A percentile compares a stretch with the other conserved stretches of the same genome.
These are phyloP conservation scores for Caloenas nicobarica DNA, from an alignment of 2,113 vertebrate genomes.

Conservation along the genomic window DNA sequence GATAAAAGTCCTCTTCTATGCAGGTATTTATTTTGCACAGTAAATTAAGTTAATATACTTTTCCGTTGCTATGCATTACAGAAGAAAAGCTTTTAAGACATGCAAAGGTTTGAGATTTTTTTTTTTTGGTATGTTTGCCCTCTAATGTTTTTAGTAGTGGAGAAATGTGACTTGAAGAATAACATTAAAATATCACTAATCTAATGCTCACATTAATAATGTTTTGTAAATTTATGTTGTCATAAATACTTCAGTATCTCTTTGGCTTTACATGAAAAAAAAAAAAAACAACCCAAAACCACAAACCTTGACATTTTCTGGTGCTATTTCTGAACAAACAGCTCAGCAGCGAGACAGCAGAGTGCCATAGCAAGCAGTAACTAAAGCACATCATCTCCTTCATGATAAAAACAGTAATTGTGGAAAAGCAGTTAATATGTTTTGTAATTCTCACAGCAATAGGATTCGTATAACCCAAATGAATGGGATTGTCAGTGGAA, in stretches of 20 bases:
- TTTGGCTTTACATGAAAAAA: background rate
- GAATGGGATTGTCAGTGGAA: background rate
- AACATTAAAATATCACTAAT: background rate
- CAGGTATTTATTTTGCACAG: background rate
- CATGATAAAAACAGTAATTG: background rate
- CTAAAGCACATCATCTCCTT: background rate
- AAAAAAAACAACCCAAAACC: no score
- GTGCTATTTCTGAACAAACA: background rate
- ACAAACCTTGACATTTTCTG: background rate
- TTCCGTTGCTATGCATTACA: background rate
- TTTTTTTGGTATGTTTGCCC: background rate
- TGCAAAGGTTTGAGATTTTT: accelerated
- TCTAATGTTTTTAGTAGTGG: background rate
- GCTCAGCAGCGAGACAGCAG: background rate
- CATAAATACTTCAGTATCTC: background rate
- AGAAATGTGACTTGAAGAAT: background rate
- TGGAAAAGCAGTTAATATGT: background rate
- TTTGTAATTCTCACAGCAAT: background rate
- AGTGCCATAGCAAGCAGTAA: background rate
- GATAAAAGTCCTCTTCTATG: background rate
- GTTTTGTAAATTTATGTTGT: background rate
- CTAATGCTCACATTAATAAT: background rate
- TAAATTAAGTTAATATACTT: background rate
- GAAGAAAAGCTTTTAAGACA: background rate
- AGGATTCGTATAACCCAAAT: background rate